Percentiles rank a stretch among this genome's conserved stretches.
Evolutionary conservation across 2,888 invertebrate species (phyloP).

Genomic region (Subacronicta megacephala): DNA sequence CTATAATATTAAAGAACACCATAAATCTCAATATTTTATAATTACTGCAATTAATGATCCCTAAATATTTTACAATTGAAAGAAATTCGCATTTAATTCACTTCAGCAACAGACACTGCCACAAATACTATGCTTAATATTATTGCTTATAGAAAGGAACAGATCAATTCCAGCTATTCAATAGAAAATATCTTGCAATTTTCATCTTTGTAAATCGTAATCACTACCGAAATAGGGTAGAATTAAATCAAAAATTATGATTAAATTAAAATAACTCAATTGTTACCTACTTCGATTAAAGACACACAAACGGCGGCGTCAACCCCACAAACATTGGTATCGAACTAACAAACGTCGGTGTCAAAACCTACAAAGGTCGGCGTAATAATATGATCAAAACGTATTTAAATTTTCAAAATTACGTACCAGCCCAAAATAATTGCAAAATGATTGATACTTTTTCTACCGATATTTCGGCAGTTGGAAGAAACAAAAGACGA

Average conservation of each 20-base stretch:
- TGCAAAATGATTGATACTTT: neutral
- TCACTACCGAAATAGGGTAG: constrained; percentile 18
- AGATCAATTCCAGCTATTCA: constrained; percentile 21
- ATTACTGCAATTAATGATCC: neutral
- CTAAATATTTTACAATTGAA: neutral
- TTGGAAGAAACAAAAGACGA: neutral
- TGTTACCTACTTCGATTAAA: too few species aligned
- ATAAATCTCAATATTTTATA: neutral
- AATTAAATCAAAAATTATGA: too few species aligned
- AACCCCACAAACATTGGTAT: too few species aligned
- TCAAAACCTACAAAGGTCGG: too few species aligned
- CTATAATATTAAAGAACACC: neutral
- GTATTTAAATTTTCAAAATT: too few species aligned
- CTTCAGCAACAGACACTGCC: constrained; percentile 6
- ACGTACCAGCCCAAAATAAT: neutral
- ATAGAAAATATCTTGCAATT: constrained; percentile 32
- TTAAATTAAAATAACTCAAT: too few species aligned
- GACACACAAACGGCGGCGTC: too few species aligned
- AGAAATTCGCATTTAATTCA: constrained; percentile 1
- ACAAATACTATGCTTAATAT: constrained; percentile 22
- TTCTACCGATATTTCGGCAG: constrained; percentile 15
- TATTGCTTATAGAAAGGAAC: constrained; percentile 31
- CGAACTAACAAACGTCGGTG: too few species aligned
- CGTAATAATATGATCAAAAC: too few species aligned
- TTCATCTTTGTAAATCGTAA: constrained; percentile 17